Base-by-base conservation (phyloP, 2,113 vertebrate genomes). In the Epinephelus cyanopodus region DNA sequence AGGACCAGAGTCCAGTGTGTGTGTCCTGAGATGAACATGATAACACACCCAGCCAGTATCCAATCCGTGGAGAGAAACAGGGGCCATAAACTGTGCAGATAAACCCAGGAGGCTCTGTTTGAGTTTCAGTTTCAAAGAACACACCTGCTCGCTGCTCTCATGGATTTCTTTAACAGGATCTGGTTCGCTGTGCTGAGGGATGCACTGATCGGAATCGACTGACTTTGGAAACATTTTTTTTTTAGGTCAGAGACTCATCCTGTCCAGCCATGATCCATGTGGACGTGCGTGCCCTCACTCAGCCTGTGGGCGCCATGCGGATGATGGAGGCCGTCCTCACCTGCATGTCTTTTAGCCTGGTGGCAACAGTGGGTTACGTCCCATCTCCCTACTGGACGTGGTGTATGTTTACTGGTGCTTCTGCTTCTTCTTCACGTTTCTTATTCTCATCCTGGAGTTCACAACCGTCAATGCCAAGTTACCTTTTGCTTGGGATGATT, bases 381-480 rank as follows among this genome's bases (percentile, higher is more conserved):
- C 0, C 0, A 0, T 33, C 0, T 1, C 1, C 95, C 13, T 96
- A 94, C 7, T 96, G 97, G 75, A 85, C 85, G 0, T 98, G 97
- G 97, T 97, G 96, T 87, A 96, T 98, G 96, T 97, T 97, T 88
- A 95, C 94, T 98, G 97, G 97, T 95, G 94, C 82, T 95, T 98
- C 89, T 97, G 97, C 86, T 98, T 94, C 25, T 10, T 86, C 9
- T 69, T 96, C 73, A 96, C 96, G 0, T 79, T 97, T 37, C 69
- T 96, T 62, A 95, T 98, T 64, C 45, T 98, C 52, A 9, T 96
- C 58, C 73, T 97, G 90, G 97, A 98, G 94, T 90, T 97, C 87
- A 94, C 93, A 39, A 93, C 87, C 2, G 25, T 97, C 64, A 88
- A 65, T 25, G 29, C 42, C 0, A 90, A 88, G 60, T 54, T 97